These are phyloP conservation scores for Caenorhabditis wallacei DNA, from an alignment of 2,888 invertebrate genomes.

Conservation along the genomic window DNA sequence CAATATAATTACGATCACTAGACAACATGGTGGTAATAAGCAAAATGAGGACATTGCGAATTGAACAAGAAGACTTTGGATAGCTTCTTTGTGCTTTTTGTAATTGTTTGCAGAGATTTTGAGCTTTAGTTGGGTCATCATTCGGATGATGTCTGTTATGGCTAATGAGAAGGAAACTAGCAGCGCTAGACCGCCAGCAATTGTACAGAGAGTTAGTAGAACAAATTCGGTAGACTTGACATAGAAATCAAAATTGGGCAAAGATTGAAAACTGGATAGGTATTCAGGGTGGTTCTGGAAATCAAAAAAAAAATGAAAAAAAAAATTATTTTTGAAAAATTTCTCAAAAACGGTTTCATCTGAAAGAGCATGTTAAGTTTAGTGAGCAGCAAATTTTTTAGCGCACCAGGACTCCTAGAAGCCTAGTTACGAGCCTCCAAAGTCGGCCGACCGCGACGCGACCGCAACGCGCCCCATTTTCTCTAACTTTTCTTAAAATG, in stretches of 20 bases:
- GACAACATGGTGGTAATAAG: background rate
- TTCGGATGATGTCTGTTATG: background rate
- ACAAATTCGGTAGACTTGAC: background rate
- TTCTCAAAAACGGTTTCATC: background rate
- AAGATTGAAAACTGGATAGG: background rate
- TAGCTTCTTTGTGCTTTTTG: background rate
- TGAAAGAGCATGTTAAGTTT: background rate
- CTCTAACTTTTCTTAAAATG: too few relatives aligned
- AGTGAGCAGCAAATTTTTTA: background rate
- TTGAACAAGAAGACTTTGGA: slow-evolving; percentile 16
- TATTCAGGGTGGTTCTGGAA: background rate
- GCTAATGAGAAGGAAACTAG: too few relatives aligned
- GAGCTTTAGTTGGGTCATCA: background rate
- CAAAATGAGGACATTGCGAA: background rate
- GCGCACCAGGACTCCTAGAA: background rate
- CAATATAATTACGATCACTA: background rate
- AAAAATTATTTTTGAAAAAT: background rate
- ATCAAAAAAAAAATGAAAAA: background rate
- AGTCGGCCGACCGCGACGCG: too few relatives aligned
- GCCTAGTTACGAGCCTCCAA: background rate
- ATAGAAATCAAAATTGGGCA: background rate
- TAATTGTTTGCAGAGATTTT: background rate
- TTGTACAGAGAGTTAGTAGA: background rate
- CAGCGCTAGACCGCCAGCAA: too few relatives aligned
- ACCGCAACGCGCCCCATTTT: too few relatives aligned